Evolutionary conservation across 2,113 vertebrate species (phyloP).

Genomic region (Tetrax tetrax): DNA sequence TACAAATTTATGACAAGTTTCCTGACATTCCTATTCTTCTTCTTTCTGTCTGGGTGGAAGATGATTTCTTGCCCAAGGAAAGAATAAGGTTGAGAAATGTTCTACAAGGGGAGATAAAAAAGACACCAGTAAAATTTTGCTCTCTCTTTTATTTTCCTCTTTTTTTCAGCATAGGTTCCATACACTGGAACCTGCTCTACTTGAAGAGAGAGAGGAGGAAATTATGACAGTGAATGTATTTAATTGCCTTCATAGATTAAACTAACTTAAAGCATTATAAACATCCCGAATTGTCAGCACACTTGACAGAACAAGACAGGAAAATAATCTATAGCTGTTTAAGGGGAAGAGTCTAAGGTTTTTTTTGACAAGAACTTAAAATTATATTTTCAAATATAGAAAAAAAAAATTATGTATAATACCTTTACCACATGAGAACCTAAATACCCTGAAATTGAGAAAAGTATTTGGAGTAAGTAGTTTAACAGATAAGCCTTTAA

Average conservation of each 20-base stretch:
- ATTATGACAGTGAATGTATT: not conserved
- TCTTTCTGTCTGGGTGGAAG: not conserved
- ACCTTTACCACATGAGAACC: not conserved
- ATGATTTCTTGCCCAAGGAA: not conserved
- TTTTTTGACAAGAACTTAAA: not conserved
- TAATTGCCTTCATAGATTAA: not conserved
- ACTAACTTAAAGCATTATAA: not conserved
- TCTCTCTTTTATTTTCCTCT: not conserved
- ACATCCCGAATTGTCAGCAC: not conserved
- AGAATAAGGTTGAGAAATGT: not conserved
- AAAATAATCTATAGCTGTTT: not conserved
- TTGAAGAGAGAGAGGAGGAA: not conserved
- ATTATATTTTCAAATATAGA: not conserved
- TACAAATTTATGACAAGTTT: not conserved
- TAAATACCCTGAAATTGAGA: constrained; percentile 25
- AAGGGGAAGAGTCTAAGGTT: not conserved
- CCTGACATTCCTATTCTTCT: not conserved
- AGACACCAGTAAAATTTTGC: not conserved
- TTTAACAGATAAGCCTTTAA: constrained; percentile 63
- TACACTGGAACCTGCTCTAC: not conserved
- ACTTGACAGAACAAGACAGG: not conserved
- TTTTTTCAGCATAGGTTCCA: not conserved
- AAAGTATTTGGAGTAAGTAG: constrained; percentile 9
- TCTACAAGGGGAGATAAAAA: not conserved
- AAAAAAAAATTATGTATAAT: not conserved